A percentile compares a stretch with the other conserved stretches of the same genome.
phyloP scores from a whole-genome alignment of 2,113 vertebrate species.

The Macaca fascicularis region DNA sequence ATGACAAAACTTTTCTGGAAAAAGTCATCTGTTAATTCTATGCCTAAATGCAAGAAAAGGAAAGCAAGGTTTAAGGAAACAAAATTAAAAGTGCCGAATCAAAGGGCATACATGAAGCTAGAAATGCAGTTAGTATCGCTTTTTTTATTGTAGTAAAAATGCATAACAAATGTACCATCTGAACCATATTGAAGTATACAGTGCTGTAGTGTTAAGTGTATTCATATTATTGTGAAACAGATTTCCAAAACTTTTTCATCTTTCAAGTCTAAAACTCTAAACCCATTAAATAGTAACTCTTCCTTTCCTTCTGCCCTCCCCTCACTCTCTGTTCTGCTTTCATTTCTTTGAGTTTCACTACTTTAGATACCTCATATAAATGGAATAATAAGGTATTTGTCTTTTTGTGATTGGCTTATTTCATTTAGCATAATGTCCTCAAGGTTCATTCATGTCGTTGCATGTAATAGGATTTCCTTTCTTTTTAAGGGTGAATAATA shows the following conservation, averaged over 20 bases:
- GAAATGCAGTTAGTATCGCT: not conserved
- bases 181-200: not conserved
- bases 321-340: not conserved
- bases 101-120: not conserved
- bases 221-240: not conserved
- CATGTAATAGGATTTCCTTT: not conserved
- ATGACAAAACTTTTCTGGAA: constrained; percentile 1
- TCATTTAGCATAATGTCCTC: not conserved
- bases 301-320: not conserved
- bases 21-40: not conserved
- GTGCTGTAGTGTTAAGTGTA: not conserved
- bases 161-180: not conserved
- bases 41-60: not conserved
- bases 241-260: not conserved
- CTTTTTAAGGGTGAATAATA: constrained; percentile 3
- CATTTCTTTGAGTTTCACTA: not conserved
- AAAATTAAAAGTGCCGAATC: not conserved
- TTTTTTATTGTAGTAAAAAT: not conserved
- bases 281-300: not conserved
- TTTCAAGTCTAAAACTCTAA: not conserved
- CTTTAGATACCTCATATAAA: not conserved
- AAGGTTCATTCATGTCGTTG: not conserved
- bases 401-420: not conserved
- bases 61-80: not conserved
- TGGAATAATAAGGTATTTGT: not conserved